Percentiles rank a stretch among this genome's conserved stretches.
Evolutionary conservation across 2,797 vertebrate species (phyloP).

Genomic region (Hafferia zeledoni): DNA sequence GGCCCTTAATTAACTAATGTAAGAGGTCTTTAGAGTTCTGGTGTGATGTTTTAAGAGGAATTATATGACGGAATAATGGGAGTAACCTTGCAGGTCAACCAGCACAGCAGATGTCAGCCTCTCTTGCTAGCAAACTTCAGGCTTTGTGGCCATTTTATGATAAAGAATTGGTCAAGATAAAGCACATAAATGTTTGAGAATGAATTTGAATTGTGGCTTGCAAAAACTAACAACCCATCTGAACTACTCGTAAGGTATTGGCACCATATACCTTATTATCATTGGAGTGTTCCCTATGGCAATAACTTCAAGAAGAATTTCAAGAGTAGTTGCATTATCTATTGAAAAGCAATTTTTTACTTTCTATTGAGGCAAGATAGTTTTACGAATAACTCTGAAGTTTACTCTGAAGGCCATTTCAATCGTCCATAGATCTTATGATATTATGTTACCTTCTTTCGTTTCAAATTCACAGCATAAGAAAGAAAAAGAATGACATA

Average conservation of each 20-base stretch:
- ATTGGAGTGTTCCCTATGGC: slow-evolving; percentile 3
- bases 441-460: slow-evolving; percentile 49
- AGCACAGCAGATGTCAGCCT: not conserved
- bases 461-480: slow-evolving; percentile 27
- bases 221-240: not conserved
- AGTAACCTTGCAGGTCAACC: not conserved
- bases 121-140: not conserved
- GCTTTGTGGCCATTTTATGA: not conserved
- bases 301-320: slow-evolving; percentile 16
- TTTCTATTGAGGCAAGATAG: slow-evolving; percentile 12
- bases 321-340: slow-evolving; percentile 8
- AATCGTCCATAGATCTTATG: slow-evolving; percentile 25
- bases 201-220: not conserved
- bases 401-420: slow-evolving; percentile 44
- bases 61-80: not conserved
- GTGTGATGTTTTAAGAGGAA: not conserved
- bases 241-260: not conserved
- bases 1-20: not conserved
- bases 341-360: slow-evolving; percentile 41
- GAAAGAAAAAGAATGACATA: slow-evolving; percentile 49
- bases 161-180: not conserved
- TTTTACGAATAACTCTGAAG: slow-evolving; percentile 13
- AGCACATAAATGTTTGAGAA: not conserved
- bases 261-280: not conserved
- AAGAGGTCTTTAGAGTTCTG: not conserved